phyloP scores from a whole-genome alignment of 2,888 invertebrate species.

The Trichogramma dendrolimi region DNA sequence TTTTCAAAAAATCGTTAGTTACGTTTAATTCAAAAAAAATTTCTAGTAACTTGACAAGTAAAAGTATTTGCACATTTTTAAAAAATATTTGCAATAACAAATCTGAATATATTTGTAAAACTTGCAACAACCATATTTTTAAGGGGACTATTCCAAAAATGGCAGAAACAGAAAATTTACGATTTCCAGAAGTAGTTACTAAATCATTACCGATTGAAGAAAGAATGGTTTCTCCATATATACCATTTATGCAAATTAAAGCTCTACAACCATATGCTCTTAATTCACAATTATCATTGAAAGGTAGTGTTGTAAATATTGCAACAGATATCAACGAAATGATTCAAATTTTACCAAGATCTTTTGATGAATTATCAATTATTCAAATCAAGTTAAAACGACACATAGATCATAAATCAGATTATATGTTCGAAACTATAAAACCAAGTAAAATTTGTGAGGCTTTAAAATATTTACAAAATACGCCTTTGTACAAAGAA shows the following conservation, averaged over 20 bases:
- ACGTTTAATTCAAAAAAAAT: conserved; percentile 1
- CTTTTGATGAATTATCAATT: conserved; percentile 33
- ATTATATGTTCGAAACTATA: conserved; percentile 40
- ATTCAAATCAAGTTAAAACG: conserved; percentile 38
- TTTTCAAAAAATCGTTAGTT: conserved; percentile 6
- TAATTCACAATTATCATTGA: conserved; percentile 38
- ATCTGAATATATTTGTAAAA: conserved; percentile 15
- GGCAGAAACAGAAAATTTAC: conserved; percentile 24
- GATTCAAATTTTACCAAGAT: conserved; percentile 21
- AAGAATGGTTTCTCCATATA: conserved; percentile 40
- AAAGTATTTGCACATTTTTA: conserved; percentile 6
- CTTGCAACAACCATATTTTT: conserved; percentile 2
- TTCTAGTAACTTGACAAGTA: conserved; percentile 2
- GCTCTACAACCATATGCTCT: conserved; percentile 36
- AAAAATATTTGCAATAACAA: conserved; percentile 1
- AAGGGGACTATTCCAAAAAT: conserved; percentile 17
- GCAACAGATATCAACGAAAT: conserved; percentile 27
- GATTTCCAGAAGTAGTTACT: conserved; percentile 32
- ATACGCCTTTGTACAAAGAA: conserved; percentile 20
- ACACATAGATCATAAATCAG: conserved; percentile 32
- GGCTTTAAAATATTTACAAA: conserved; percentile 19
- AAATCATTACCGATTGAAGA: conserved; percentile 39
- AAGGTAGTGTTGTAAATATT: conserved; percentile 37
- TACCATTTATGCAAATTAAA: conserved; percentile 45
- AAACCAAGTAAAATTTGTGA: conserved; percentile 29